Evolutionary conservation across 2,113 vertebrate genomes (phyloP).

Genomic region (Protobothrops mucrosquamatus): DNA sequence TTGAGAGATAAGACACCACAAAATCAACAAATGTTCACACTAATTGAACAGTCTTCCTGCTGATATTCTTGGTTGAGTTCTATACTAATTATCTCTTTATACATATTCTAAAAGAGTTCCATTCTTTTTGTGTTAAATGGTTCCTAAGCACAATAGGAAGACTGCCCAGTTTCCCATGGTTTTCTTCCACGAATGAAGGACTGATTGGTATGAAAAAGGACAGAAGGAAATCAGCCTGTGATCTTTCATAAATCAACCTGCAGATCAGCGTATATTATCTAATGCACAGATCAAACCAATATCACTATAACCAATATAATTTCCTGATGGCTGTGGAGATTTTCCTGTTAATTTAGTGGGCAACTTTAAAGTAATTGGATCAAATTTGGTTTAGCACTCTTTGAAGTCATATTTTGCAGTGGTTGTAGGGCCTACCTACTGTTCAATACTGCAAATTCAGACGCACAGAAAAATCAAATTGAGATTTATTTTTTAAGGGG

Average conservation of each 20-base stretch:
- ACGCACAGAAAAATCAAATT: neutral
- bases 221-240: neutral
- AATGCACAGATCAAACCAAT: neutral
- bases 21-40: slow-evolving; percentile 36
- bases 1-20: slow-evolving; percentile 49
- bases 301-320: neutral
- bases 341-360: neutral
- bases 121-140: slow-evolving; percentile 7
- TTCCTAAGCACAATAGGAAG: neutral
- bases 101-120: slow-evolving; percentile 27
- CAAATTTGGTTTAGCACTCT: neutral
- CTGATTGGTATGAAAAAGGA: neutral
- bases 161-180: neutral
- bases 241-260: neutral
- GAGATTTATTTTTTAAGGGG: neutral
- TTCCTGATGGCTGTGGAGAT: neutral
- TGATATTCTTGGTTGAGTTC: slow-evolving; percentile 32
- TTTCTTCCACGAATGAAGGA: neutral
- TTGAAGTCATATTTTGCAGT: neutral
- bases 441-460: neutral
- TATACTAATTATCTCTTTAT: slow-evolving; percentile 37
- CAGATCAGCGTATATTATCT: neutral
- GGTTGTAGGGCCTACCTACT: neutral
- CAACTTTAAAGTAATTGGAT: neutral
- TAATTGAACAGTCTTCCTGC: slow-evolving; percentile 32